Evolutionary conservation across 2,888 invertebrate genomes (phyloP), one percentile per base, ranked within the genome.

Genomic region (Vannuccia rotundouncinata): DNA sequence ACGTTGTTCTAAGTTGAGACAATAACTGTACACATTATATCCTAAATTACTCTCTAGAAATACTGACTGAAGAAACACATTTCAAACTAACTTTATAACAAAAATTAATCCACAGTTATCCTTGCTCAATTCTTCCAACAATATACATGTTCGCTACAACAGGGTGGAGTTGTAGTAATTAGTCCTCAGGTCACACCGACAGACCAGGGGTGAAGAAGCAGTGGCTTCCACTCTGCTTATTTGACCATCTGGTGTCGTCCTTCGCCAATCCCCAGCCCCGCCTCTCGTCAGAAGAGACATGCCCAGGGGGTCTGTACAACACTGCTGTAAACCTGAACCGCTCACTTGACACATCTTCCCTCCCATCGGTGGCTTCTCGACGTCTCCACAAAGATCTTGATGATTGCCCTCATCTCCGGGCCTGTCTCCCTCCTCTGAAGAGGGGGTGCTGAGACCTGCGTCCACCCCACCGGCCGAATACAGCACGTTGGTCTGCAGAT

Each of bases 111-210:
- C n/a, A n/a, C n/a, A n/a, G n/a, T 5, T 10, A 5, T 17, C 5
- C 45, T 17, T 45, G 45, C 45, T 45, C 45, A 45, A 17, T 17
- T 17, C 17, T 45, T 10, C 17, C 45, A 45, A 45, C 17, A 10
- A 45, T 45, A 10, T 45, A 17, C 45, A 45, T 45, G 10, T 17
- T 5, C 45, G 17, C 66, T 66, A 66, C 13, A 66, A 27, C 25
- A 66, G 25, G 13, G 66, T 66, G 10, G 66, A 66, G 25, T 66
- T 66, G 66, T 66, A 66, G 25, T 66, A 66, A 22, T 66, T 66
- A 13, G 66, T n/a, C 25, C 66, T 66, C 17, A 66, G 66, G 5
- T 66, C 66, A 66, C 66, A 66, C 66, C 66, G 66, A 66, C 66
- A 66, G 17, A 66, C 66, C 2, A 66, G 66, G 2, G 66, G 66